Conservation (phyloP, 2,888 invertebrate genomes). For the Chaetoderma sp. region DNA sequence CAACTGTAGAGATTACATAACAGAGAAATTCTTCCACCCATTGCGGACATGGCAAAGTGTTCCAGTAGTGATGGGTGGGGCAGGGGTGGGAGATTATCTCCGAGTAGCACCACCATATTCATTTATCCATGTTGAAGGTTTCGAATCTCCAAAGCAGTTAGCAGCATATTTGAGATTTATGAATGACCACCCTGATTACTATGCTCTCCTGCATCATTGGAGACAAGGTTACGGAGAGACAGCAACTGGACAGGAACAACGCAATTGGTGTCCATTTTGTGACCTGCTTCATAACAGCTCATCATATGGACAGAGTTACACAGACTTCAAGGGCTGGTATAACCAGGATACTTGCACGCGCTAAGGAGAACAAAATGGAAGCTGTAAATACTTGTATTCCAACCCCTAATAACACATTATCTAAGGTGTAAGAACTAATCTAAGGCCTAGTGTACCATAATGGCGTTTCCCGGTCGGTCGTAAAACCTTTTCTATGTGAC, state of each 20-base stretch:
- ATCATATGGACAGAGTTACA: not conserved
- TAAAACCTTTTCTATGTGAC: too few species aligned
- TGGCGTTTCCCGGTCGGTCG: too few species aligned
- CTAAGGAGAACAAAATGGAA: not conserved
- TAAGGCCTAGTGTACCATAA: too few species aligned
- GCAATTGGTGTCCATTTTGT: not conserved
- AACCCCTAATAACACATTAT: too few species aligned
- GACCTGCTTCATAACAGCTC: not conserved
- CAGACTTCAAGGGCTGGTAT: slow-evolving; percentile 10
- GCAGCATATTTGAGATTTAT: not conserved
- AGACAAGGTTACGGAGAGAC: not conserved
- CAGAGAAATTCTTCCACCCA: slow-evolving; percentile 3
- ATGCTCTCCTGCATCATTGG: not conserved
- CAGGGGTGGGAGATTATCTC: not conserved
- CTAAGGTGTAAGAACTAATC: too few species aligned
- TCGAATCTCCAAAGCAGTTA: not conserved
- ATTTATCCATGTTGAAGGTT: not conserved
- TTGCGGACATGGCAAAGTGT: not conserved
- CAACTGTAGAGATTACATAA: slow-evolving; percentile 4
- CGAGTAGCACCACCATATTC: slow-evolving; percentile 1
- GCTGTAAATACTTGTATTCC: too few species aligned
- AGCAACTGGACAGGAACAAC: not conserved
- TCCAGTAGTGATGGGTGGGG: slow-evolving; percentile 1
- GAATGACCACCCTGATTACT: not conserved
- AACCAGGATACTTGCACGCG: not conserved